Percentiles rank a stretch among this genome's conserved stretches.
These are phyloP conservation scores for Anhinga anhinga DNA, from an alignment of 2,113 vertebrate species.

Conservation along the genomic window DNA sequence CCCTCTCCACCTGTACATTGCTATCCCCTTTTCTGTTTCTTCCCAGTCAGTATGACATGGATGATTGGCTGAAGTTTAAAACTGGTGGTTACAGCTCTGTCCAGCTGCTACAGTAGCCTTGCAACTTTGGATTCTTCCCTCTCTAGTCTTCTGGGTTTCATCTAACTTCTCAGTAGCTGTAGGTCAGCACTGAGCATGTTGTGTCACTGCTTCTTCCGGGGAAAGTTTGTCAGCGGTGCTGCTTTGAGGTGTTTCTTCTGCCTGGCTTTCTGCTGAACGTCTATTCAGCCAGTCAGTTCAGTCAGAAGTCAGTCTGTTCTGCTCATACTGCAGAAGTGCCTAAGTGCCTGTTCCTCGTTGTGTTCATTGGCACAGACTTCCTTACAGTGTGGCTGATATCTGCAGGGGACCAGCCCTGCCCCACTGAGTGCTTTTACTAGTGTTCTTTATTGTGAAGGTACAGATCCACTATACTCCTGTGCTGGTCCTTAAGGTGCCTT, in stretches of 20 bases:
- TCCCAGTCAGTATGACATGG: not conserved
- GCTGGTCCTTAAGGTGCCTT: not conserved
- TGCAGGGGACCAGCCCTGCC: not conserved
- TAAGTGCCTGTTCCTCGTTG: not conserved
- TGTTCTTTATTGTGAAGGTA: not conserved
- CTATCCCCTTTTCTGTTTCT: not conserved
- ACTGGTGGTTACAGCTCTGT: not conserved
- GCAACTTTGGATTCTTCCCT: not conserved
- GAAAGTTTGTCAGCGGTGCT: fast-evolving
- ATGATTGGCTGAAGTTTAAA: not conserved
- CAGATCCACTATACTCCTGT: not conserved
- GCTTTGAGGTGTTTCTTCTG: not conserved
- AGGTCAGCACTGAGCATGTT: fast-evolving
- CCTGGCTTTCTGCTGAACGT: not conserved
- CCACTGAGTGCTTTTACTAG: not conserved
- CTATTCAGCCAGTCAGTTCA: not conserved
- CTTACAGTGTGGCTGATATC: not conserved
- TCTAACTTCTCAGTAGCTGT: not conserved
- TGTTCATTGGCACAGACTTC: not conserved
- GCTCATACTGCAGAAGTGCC: not conserved
- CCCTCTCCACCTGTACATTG: not conserved
- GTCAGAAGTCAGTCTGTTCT: not conserved
- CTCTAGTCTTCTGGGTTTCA: not conserved
- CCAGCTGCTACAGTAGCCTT: not conserved
- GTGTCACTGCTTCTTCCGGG: not conserved